These are phyloP conservation scores for Nysson spinosus DNA, from an alignment of 2,888 invertebrate species.

Conservation along the genomic window DNA sequence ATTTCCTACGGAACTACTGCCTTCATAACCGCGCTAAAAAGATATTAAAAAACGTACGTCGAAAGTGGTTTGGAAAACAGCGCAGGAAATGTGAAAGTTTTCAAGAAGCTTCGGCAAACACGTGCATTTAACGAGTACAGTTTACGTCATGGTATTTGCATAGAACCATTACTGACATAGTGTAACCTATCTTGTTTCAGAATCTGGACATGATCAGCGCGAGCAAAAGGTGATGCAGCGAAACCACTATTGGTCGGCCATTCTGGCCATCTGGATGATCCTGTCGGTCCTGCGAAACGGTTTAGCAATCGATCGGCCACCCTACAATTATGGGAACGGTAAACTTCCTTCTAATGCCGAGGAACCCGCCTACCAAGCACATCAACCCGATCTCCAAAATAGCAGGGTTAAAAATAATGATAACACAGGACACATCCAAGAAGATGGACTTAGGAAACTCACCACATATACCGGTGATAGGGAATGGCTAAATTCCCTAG, in stretches of 20 bases:
- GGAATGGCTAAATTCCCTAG: too few relatives aligned
- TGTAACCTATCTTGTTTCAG: slow-evolving; percentile 60
- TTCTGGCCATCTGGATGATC: slow-evolving; percentile 66
- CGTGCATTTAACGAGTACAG: too few relatives aligned
- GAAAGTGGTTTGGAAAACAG: too few relatives aligned
- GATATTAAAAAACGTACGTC: too few relatives aligned
- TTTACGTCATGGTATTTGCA: too few relatives aligned
- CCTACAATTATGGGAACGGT: slow-evolving; percentile 19
- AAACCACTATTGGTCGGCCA: slow-evolving; percentile 66
- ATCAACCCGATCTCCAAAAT: neutral
- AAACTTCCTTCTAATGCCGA: slow-evolving; percentile 10
- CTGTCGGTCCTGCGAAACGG: slow-evolving; percentile 39
- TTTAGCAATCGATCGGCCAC: slow-evolving; percentile 30
- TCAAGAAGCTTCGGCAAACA: too few relatives aligned
- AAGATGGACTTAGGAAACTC: neutral
- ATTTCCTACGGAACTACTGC: too few relatives aligned
- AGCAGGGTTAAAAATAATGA: neutral
- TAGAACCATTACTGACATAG: too few relatives aligned
- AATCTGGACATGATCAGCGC: slow-evolving; percentile 60
- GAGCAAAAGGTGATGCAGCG: slow-evolving; percentile 68
- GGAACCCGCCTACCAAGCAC: slow-evolving; percentile 5
- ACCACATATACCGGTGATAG: neutral
- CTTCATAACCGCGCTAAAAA: too few relatives aligned
- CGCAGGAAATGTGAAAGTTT: too few relatives aligned
- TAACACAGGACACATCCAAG: neutral